Base-by-base conservation (phyloP, 2,888 invertebrate species). In the Plusia festucae region DNA sequence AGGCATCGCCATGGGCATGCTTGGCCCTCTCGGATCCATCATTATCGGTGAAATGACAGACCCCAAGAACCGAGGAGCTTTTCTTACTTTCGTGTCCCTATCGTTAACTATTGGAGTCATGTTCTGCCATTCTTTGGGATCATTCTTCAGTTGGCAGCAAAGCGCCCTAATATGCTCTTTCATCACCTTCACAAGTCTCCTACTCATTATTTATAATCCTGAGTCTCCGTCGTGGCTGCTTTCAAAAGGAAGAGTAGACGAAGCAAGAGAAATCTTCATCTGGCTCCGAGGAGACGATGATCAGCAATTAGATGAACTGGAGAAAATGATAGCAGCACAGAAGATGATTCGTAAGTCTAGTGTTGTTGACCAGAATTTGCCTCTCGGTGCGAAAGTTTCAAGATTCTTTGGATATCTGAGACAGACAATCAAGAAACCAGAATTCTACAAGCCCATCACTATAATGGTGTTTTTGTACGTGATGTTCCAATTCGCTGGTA, bases 181-280 rank as follows among this genome's bases (percentile, higher is more conserved):
- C 16, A 87, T 96, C 1, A 95, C 96, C 0, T 89, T 96, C n/a
- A 76, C 93, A 0, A 95, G 95, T 79, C 89, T 95, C 24, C 63
- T 96, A 0, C 84, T 96, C 7, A 93, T 96, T 5, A 89, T 95
- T 16, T 95, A 95, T 15, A 88, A 96, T 11, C 96, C 96, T 0
- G 97, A 97, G 86, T 96, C 97, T 5, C 97, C 97, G 0, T 91
- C 95, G 6, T 97, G 97, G 97, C 79, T 97, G 61, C 93, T 96
- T 18, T 91, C 96, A 0, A 96, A 96, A 82, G 96, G 96, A 6
- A 91, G 95, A 9, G 87, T 91, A 0, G 91, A 94, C 0, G 95
- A 96, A 79, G 97, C 97, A 0, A 92, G 95, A 61, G 87, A 92
- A 30, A 92, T 96, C 0, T 96, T 96, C 68, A 90, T 92, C 59